Evolutionary conservation across 1,140 invertebrate genomes (phyloP).

Genomic region (Galleria mellonella): DNA sequence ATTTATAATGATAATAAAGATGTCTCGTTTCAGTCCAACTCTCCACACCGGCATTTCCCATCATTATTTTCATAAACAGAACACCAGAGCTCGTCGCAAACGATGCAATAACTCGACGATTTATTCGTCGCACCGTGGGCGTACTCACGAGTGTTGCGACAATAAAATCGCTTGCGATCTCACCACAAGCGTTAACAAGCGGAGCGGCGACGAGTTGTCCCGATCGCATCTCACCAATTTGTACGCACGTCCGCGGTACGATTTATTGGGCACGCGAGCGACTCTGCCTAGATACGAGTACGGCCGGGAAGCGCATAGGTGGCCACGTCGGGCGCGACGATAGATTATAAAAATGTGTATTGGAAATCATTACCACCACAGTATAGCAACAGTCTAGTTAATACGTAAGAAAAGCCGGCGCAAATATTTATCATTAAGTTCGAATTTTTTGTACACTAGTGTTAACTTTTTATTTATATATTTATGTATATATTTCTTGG

Average conservation of each 20-base stretch:
- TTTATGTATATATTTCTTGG: too few relatives aligned
- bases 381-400: too few relatives aligned
- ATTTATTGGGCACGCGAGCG: conserved; percentile 60
- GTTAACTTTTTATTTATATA: too few relatives aligned
- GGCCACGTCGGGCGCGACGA: neutral
- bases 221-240: conserved; percentile 62
- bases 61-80: too few relatives aligned
- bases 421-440: too few relatives aligned
- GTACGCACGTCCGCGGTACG: conserved; percentile 43
- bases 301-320: conserved; percentile 3
- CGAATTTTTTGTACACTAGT: too few relatives aligned
- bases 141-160: conserved; percentile 18
- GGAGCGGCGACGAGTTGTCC: conserved; percentile 20
- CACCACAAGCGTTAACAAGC: conserved; percentile 47
- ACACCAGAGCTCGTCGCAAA: neutral
- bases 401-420: too few relatives aligned
- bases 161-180: conserved; percentile 23
- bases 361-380: conserved; percentile 10
- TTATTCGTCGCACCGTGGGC: conserved; percentile 5
- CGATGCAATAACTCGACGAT: conserved; percentile 4
- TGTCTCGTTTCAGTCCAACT: too few relatives aligned
- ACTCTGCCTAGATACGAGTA: conserved; percentile 10
- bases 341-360: neutral
- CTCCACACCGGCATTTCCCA: too few relatives aligned
- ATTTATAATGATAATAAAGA: too few relatives aligned